Conservation (phyloP, 2,888 invertebrate species). For the Melipona beecheii region DNA sequence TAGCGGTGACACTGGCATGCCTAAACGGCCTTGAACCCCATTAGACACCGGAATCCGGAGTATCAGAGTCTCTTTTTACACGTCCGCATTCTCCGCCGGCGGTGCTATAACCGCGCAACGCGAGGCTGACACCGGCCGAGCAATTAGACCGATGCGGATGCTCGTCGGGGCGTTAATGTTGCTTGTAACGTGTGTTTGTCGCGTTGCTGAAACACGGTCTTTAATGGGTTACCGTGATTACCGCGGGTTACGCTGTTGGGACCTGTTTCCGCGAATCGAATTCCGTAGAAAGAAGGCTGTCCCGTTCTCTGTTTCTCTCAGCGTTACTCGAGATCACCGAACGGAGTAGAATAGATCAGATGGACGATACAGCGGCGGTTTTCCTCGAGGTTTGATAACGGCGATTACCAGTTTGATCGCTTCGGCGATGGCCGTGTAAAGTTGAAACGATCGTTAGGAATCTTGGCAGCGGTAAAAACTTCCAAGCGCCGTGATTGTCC, state of each 20-base stretch:
- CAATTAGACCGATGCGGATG: slow-evolving; percentile 40
- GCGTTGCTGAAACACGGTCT: neutral
- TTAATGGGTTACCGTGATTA: slow-evolving; percentile 15
- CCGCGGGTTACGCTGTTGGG: neutral
- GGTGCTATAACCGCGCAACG: slow-evolving; percentile 20
- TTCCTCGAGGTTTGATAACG: neutral
- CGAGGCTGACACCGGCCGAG: slow-evolving; percentile 9
- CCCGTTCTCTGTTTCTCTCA: too few species aligned
- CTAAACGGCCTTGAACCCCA: slow-evolving; percentile 72
- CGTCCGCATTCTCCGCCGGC: slow-evolving; percentile 12
- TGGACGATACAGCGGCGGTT: neutral
- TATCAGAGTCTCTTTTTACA: slow-evolving; percentile 51
- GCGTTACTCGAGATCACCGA: too few species aligned
- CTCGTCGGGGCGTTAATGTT: slow-evolving; percentile 42
- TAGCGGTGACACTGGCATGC: slow-evolving; percentile 35
- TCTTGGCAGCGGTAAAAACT: neutral
- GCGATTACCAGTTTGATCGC: neutral
- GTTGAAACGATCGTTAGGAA: slow-evolving; percentile 1
- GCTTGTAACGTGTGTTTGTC: slow-evolving; percentile 28
- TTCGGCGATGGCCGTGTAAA: neutral
- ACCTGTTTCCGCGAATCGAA: slow-evolving; percentile 1
- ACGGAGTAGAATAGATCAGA: too few species aligned
- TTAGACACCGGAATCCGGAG: slow-evolving; percentile 49
- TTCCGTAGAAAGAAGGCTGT: too few species aligned
- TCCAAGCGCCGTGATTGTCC: neutral